Base-by-base conservation (phyloP, 2,113 vertebrate species). In the Ctenomys sociabilis region DNA sequence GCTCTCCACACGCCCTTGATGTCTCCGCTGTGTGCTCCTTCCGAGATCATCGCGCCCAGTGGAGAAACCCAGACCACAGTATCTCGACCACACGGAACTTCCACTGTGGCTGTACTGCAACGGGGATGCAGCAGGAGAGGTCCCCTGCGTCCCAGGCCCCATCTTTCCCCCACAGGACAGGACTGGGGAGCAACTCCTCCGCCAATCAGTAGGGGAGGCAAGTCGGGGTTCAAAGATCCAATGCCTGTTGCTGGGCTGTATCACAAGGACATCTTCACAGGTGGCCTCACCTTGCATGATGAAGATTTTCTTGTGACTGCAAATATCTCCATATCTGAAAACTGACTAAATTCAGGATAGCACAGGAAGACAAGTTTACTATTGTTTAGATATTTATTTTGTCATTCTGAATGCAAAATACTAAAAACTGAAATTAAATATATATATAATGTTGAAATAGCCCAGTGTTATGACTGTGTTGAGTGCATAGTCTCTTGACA, bases 381-480 rank as follows among this genome's bases (percentile, higher is more conserved):
- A 54, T 40, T 68, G 28, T 85, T 73, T 59, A 78, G 28, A 28
- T 75, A 21, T 68, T 73, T 37, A 28, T 72, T 82, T 78, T 92
- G 52, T 84, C 28, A 90, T 72, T 92, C 82, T 88, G 49, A 82
- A 32, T 77, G 75, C 57, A 59, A 94, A 77, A 32, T 61, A 6
- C 16, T 72, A 11, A 72, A 92, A 85, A 52, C 16, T 17, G 12
- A 95, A 78, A 92, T 86, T 92, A 94, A 96, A 66, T 37, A 4
- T 85, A 28, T 35, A 54, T 63, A 37, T 80, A 32, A 87, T 63
- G 57, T 26, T 78, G 52, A 57, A 57, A 57, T 49, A 57, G 7
- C 61, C 14, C 49, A 40, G 52, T 49, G 11, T 10, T 85, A 57
- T 28, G 59, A 1, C 40, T 45, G 7, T 5, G 12, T 13, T 57